These are phyloP conservation scores for Hemibagrus guttatus DNA, from an alignment of 2,797 vertebrate genomes.

Conservation along the genomic window DNA sequence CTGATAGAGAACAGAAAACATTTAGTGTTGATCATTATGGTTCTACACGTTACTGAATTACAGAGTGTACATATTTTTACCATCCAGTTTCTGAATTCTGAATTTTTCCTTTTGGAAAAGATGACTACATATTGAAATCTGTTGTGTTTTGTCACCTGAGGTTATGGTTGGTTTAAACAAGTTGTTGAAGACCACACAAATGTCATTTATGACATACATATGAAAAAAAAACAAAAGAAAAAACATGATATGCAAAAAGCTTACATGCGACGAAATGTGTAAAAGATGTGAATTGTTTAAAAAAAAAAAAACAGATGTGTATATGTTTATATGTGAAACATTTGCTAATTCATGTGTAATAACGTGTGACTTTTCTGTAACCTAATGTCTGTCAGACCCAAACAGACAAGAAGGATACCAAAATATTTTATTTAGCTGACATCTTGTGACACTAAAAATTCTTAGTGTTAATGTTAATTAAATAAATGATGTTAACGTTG, in stretches of 20 bases:
- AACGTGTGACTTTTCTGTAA: background rate
- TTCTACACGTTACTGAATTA: background rate
- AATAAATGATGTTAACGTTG: background rate
- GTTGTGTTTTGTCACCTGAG: too few relatives aligned
- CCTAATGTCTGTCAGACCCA: background rate
- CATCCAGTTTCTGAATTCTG: background rate
- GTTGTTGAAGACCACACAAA: background rate
- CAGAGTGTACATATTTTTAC: background rate
- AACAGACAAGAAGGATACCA: background rate
- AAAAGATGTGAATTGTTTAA: background rate
- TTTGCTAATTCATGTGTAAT: background rate
- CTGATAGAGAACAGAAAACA: background rate
- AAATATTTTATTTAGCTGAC: background rate
- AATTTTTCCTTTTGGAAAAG: too few relatives aligned
- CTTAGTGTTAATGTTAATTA: background rate
- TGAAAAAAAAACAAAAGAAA: background rate
- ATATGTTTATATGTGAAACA: background rate
- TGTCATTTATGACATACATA: background rate
- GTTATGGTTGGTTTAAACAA: background rate
- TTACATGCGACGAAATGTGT: background rate
- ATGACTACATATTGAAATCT: too few relatives aligned
- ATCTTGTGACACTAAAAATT: background rate
- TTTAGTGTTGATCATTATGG: background rate
- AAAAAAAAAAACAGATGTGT: background rate
- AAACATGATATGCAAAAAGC: background rate